A percentile compares a stretch with the other conserved stretches of the same genome.
phyloP scores from a whole-genome alignment of 2,888 invertebrate species.

The Lasius platythorax region DNA sequence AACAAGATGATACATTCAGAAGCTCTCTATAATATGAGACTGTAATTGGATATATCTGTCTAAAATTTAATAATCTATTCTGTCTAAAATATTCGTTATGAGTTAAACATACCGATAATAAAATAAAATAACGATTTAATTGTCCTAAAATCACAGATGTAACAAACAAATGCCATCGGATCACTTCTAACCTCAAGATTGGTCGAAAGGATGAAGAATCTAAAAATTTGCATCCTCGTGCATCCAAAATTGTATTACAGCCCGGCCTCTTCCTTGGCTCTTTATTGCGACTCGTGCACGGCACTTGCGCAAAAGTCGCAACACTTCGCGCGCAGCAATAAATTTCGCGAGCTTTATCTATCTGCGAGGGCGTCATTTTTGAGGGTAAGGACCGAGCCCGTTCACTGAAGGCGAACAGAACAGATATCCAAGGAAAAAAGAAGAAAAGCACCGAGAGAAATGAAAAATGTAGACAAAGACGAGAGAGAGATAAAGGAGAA shows the following conservation, averaged over 20 bases:
- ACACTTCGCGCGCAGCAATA: slow-evolving; percentile 62
- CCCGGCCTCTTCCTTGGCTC: neutral
- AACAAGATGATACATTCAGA: neutral
- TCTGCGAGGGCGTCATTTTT: slow-evolving; percentile 71
- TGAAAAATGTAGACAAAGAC: slow-evolving; percentile 30
- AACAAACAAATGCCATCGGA: neutral
- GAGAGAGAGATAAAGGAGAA: slow-evolving; percentile 27
- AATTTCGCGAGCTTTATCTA: slow-evolving; percentile 68
- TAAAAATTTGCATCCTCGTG: slow-evolving; percentile 6
- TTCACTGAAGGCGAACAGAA: slow-evolving; percentile 1
- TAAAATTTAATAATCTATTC: too few relatives aligned
- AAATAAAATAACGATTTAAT: neutral
- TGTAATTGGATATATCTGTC: neutral
- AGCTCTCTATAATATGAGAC: too few relatives aligned
- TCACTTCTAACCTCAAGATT: neutral
- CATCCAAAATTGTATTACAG: slow-evolving; percentile 36
- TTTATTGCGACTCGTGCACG: slow-evolving; percentile 35
- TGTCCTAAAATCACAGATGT: neutral
- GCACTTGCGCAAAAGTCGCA: slow-evolving; percentile 57
- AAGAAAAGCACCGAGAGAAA: slow-evolving; percentile 26
- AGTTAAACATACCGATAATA: neutral
- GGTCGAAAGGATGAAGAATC: slow-evolving; percentile 9
- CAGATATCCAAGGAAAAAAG: slow-evolving; percentile 27
- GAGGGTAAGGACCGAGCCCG: slow-evolving; percentile 2
- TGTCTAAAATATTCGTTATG: neutral